Evolutionary conservation across 1,140 invertebrate genomes (phyloP), one percentile per base, ranked within the genome.

Genomic region (Panagrolaimus sp.): DNA sequence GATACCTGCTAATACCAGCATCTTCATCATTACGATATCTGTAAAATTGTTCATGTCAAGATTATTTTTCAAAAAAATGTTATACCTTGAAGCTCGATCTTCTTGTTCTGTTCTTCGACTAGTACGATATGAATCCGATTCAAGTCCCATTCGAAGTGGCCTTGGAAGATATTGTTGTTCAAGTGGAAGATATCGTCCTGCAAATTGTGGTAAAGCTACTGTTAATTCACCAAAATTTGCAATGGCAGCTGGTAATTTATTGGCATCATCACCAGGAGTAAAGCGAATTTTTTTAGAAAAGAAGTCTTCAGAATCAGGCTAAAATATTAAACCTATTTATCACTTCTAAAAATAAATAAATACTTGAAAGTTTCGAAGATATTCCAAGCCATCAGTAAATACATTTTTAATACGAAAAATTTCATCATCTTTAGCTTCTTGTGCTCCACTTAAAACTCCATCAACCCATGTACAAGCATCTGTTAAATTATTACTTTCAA

Each of bases 231-330:
- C 80, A 65, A 78, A 83, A 67, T 81, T 82, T n/a, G 71, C 44
- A 57, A 82, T 82, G 5, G 80, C 80, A 27, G 68, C 61, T 23
- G 80, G 81, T 43, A 82, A 65, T 68, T 82, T 82, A 1, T 74
- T 70, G 8, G 80, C 80, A 71, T 82, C 80, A 64, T 82, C 80
- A 46, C 79, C 79, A 57, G 79, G 74, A 11, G 81, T 80, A 65
- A 82, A 82, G 9, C 81, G 70, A 13, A 82, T 57, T 63, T 82
- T 82, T 67, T 82, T 78, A 9, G 73, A 66, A 67, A 82, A 82
- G 8, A 81, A 71, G 13, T 82, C 80, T 23, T 82, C 80, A 27
- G 72, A 74, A 65, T 82, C 80, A 8, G 80, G 80, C 74, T 81
- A 65, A 51, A 75, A 68, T 47, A 51, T 27, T 8, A 5, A 23